Percentiles rank a stretch among this genome's conserved stretches.
Evolutionary conservation across 1,140 invertebrate genomes (phyloP).

Genomic region (Heliconius hewitsoni): DNA sequence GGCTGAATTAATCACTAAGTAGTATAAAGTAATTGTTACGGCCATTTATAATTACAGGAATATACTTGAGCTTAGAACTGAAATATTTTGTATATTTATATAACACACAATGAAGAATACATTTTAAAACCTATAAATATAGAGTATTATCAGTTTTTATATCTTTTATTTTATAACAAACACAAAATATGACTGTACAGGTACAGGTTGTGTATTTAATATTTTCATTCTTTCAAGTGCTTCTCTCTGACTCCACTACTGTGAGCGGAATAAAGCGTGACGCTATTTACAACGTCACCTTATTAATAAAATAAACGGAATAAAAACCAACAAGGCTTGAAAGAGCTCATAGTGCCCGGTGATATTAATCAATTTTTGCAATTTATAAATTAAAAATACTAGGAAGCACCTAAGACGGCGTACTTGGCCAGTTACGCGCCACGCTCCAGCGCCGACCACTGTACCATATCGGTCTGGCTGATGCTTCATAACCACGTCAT

Average conservation of each 20-base stretch:
- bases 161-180: too few species aligned
- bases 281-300: neutral
- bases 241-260: too few species aligned
- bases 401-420: constrained; percentile 47
- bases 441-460: constrained; percentile 59
- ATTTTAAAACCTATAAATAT: too few species aligned
- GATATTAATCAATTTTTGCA: constrained; percentile 42
- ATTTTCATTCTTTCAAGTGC: too few species aligned
- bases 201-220: too few species aligned
- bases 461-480: constrained; percentile 69
- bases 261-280: too few species aligned
- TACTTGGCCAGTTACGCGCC: constrained; percentile 50
- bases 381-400: constrained; percentile 42
- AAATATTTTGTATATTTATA: too few species aligned
- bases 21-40: neutral
- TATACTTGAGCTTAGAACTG: too few species aligned
- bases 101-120: too few species aligned
- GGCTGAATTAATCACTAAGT: neutral
- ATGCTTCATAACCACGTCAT: constrained; percentile 40
- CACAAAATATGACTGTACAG: too few species aligned
- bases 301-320: neutral
- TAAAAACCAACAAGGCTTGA: constrained; percentile 5
- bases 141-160: too few species aligned
- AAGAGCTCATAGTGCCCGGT: neutral
- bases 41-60: too few species aligned